Base-by-base conservation (phyloP, 1,140 invertebrate genomes). In the Halesus radiatus region DNA sequence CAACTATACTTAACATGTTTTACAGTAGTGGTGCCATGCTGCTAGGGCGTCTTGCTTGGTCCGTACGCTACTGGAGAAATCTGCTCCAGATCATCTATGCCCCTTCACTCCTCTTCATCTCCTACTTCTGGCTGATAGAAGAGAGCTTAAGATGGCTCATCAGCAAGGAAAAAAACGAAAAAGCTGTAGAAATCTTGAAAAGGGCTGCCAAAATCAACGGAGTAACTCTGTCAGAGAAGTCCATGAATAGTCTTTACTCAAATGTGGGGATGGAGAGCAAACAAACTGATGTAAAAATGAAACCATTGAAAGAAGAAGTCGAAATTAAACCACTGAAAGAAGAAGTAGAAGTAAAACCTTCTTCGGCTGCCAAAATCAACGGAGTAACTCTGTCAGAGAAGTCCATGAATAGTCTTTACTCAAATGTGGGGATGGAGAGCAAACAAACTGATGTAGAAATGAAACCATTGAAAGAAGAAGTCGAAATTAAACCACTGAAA, bases 91-190 rank as follows among this genome's bases (percentile, higher is more conserved):
- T 93, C 5, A 88, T 94, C 10, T 96, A 95, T 80, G 88, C 89
- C 0, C 93, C 94, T 1, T 93, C 93, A 52, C 82, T 96, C 1
- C 86, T 94, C 1, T 90, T 94, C 8, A 85, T 95, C 5, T 86
- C 89, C 1, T 92, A 94, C 84, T 92, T 92, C 75, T 92, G 92
- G 88, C 88, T 93, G 32, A 84, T 93, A 1, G 92, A 92, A 0
- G 93, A 94, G 87, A 94, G 93, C 29, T 90, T 94, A n/a, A 88
- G 95, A 79, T 97, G 96, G 96, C 88, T 96, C 3, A 86, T 96
- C 82, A 93, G 93, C 16, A 93, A 94, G 50, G 92, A 93, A 6
- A 92, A 92, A 76, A 90, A 92, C 54, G 86, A 92, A 0, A 91
- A 94, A 78, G 93, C 93, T 3, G 89, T 90, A 18, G 85, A 84